These are phyloP conservation scores for Tiaroga cobitis DNA, from an alignment of 2,797 vertebrate genomes.

Conservation along the genomic window DNA sequence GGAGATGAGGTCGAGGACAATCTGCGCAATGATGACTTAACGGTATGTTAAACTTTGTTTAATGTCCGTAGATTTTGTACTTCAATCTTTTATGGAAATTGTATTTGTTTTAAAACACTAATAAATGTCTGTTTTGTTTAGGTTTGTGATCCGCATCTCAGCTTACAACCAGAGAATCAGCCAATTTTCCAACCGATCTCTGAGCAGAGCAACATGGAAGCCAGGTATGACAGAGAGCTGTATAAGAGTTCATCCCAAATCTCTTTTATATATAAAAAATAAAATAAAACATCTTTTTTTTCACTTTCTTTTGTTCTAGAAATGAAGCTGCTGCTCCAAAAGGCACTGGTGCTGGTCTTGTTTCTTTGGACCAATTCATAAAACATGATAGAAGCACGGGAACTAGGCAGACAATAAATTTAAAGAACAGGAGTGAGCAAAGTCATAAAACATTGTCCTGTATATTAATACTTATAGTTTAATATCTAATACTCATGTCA, in stretches of 20 bases:
- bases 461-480: not conserved
- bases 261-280: not conserved
- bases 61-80: not conserved
- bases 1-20: constrained; percentile 7
- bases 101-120: not conserved
- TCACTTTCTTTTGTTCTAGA: not conserved
- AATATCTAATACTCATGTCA: not conserved
- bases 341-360: constrained; percentile 9
- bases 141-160: constrained; percentile 28
- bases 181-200: constrained; percentile 3
- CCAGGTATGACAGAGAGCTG: constrained; percentile 25
- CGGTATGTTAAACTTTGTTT: constrained; percentile 26
- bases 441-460: not conserved
- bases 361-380: constrained; percentile 40
- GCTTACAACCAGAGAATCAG: constrained; percentile 11
- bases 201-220: not conserved
- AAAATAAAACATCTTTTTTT: not conserved
- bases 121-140: constrained; percentile 22
- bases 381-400: constrained; percentile 21
- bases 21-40: constrained; percentile 10
- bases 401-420: constrained; percentile 28
- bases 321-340: constrained; percentile 19
- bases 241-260: not conserved
- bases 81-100: not conserved
- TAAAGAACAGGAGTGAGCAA: constrained; percentile 43